Conservation (phyloP, 2,113 vertebrate species). For the Passer montanus region DNA sequence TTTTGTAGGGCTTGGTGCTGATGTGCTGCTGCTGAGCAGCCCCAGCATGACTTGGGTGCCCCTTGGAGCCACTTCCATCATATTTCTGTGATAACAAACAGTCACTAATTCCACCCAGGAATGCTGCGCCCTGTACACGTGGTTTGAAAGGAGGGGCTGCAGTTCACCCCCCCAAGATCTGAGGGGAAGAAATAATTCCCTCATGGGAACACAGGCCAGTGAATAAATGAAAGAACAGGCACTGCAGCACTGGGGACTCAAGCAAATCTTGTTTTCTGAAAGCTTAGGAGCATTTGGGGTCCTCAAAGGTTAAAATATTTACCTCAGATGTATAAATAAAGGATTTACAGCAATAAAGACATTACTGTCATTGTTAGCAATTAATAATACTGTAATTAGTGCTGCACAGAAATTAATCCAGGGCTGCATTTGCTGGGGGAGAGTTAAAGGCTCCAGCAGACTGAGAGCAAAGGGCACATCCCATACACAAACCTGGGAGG, state of each 20-base stretch:
- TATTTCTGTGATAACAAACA: background rate
- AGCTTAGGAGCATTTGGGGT: background rate
- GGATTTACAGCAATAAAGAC: background rate
- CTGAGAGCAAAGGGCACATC: background rate
- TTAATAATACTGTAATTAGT: background rate
- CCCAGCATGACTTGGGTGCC: background rate
- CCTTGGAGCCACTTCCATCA: background rate
- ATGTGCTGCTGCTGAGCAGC: background rate
- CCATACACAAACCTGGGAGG: accelerated
- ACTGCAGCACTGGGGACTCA: background rate
- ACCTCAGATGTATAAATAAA: background rate
- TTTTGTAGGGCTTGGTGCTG: background rate
- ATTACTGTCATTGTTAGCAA: background rate
- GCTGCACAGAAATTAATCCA: background rate
- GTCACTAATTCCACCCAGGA: background rate
- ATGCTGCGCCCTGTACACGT: background rate
- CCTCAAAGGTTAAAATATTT: background rate
- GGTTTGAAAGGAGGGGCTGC: background rate
- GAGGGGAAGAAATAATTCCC: background rate
- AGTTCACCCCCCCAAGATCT: background rate
- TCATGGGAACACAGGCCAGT: background rate
- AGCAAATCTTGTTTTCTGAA: background rate
- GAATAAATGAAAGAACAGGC: background rate
- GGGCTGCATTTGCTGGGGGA: background rate
- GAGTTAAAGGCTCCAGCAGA: background rate